Evolutionary conservation across 2,113 vertebrate genomes (phyloP), one percentile per base, ranked within the genome.

Genomic region (Larimichthys crocea): DNA sequence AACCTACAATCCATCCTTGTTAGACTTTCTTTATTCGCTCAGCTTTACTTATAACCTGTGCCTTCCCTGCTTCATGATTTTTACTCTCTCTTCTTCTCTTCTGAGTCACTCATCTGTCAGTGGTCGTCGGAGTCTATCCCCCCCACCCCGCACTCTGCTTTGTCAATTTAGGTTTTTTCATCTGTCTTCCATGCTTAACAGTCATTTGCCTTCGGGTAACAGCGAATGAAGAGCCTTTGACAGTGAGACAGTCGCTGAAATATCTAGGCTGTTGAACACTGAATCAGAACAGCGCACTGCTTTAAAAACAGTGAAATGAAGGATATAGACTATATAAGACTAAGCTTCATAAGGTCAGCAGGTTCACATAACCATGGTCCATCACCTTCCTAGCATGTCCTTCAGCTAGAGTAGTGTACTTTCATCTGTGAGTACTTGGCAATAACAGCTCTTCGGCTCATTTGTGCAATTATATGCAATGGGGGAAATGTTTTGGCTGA

Each of bases 351-450:
- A 70, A 57, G 60, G 62, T 40, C 75, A 61, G 26, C 40, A 17
- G 22, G 52, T 79, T 76, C 67, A 71, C 31, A 53, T 15, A 42
- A 29, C 29, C 53, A 66, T 3, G 48, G 62, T 57, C 71, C 60
- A 80, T 83, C 63, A 60, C 63, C 68, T 76, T 76, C 76, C 19
- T 64, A 73, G 49, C 73, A 26, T 73, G 76, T 64, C 60, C 52
- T 74, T 2, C 35, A 73, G 61, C 62, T 24, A 24, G 22, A 78
- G 29, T 64, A 52, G 12, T 72, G 63, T 48, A 65, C 3, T 75
- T 79, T 67, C 49, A 65, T 71, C 76, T 79, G 26, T 52, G 53
- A 79, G 14, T 9, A 49, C 65, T 62, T 71, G 62, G 70, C 62
- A 82, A 60, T 69, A 77, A 77, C 50, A 64, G 61, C 15, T 62